A percentile compares a stretch with the other conserved stretches of the same genome.
phyloP scores from a whole-genome alignment of 2,888 invertebrate genomes.

The Oscheius sp. region DNA sequence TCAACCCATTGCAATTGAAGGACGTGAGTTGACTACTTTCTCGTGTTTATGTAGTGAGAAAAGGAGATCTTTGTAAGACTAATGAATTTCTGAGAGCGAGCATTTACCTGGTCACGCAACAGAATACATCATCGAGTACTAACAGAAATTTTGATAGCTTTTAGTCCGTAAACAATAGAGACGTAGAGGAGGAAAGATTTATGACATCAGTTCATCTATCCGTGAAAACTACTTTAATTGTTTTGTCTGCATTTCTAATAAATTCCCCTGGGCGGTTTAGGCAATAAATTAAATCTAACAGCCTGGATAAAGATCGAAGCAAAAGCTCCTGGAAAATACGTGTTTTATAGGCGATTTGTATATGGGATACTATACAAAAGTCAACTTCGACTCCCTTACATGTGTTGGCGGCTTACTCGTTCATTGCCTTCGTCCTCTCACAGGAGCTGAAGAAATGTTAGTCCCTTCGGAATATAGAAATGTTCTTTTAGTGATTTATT shows the following conservation, averaged over 20 bases:
- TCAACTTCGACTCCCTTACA: constrained; percentile 47
- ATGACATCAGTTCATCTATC: neutral
- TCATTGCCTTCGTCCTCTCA: constrained; percentile 49
- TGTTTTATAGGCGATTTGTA: constrained; percentile 41
- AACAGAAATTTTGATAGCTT: too few species aligned
- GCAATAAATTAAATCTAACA: neutral
- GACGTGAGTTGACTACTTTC: constrained; percentile 31
- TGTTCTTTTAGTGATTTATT: constrained; percentile 45
- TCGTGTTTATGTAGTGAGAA: too few species aligned
- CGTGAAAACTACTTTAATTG: neutral
- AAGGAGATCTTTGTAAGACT: too few species aligned
- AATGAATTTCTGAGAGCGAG: too few species aligned
- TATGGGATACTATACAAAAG: constrained; percentile 50
- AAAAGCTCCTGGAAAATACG: too few species aligned
- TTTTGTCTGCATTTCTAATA: neutral
- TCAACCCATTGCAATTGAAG: constrained; percentile 49
- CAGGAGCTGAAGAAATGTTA: constrained; percentile 56
- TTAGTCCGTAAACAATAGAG: too few species aligned
- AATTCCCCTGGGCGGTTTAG: neutral
- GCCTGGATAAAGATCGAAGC: neutral
- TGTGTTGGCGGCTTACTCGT: constrained; percentile 44
- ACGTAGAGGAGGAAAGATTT: too few species aligned
- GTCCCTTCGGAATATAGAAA: constrained; percentile 1
- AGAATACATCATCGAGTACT: too few species aligned
- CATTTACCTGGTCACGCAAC: too few species aligned